Evolutionary conservation across 2,113 vertebrate genomes (phyloP).

Genomic region (Bucco capensis): DNA sequence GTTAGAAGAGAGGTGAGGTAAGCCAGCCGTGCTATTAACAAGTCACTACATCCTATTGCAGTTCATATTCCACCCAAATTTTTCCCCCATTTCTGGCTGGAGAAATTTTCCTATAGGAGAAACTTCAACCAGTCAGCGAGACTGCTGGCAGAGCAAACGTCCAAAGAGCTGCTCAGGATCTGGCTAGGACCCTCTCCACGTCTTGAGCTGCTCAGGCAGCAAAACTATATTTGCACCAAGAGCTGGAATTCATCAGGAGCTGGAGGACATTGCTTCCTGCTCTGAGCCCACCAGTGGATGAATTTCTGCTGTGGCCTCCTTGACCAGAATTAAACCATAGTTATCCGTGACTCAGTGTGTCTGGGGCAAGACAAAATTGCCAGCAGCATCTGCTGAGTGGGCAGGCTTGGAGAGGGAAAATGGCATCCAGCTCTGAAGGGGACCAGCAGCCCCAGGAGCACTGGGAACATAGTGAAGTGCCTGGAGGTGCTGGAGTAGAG

Average conservation of each 20-base stretch:
- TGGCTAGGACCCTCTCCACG: constrained; percentile 12
- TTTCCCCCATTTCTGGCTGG: constrained; percentile 18
- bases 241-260: constrained; percentile 18
- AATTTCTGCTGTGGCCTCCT: neutral
- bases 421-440: neutral
- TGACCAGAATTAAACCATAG: neutral
- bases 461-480: neutral
- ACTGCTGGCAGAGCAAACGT: constrained; percentile 1
- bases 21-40: constrained; percentile 24
- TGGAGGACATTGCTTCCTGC: neutral
- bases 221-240: neutral
- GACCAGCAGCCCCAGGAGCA: neutral
- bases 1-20: constrained; percentile 2
- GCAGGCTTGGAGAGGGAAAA: neutral
- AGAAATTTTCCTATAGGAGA: constrained; percentile 56
- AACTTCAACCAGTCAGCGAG: constrained; percentile 20
- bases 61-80: constrained; percentile 25
- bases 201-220: constrained; percentile 32
- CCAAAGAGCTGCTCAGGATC: neutral
- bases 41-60: constrained; percentile 50
- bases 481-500: neutral
- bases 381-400: neutral
- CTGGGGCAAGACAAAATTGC: neutral
- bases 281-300: neutral
- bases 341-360: neutral